phyloP scores from a whole-genome alignment of 2,113 vertebrate genomes.

The Chitala chitala region DNA sequence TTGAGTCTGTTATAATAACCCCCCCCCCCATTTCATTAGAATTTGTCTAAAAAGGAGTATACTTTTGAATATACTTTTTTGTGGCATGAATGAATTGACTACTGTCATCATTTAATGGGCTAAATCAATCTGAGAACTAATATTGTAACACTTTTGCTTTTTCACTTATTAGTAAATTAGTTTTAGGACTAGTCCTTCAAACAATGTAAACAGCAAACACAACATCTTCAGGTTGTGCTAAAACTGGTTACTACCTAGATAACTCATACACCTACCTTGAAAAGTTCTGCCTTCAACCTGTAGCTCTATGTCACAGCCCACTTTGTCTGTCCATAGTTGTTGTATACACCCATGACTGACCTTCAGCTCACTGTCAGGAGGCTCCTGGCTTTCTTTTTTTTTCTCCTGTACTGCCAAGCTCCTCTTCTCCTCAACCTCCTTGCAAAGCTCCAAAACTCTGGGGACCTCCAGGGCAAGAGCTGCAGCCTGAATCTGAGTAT shows the following conservation, averaged over 20 bases:
- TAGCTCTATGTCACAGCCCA: slow-evolving; percentile 76
- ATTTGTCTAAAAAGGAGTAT: too few species aligned
- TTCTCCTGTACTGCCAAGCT: neutral
- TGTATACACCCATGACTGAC: slow-evolving; percentile 56
- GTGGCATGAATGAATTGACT: too few species aligned
- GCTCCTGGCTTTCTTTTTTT: neutral
- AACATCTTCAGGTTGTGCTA: neutral
- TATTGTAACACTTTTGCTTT: too few species aligned
- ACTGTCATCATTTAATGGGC: too few species aligned
- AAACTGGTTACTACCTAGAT: neutral
- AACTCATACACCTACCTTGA: slow-evolving; percentile 50
- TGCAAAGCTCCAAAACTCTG: slow-evolving; percentile 59
- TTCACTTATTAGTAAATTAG: too few species aligned
- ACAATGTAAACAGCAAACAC: neutral
- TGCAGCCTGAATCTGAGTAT: slow-evolving; percentile 49
- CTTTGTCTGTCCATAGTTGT: slow-evolving; percentile 50
- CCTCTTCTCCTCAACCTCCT: neutral
- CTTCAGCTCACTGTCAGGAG: slow-evolving; percentile 57
- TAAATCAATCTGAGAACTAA: too few species aligned
- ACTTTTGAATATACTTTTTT: too few species aligned
- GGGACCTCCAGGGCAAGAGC: slow-evolving; percentile 59
- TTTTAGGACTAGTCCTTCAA: neutral
- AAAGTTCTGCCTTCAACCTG: slow-evolving; percentile 55
- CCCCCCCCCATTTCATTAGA: too few species aligned
- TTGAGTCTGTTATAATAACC: too few species aligned